Base-by-base conservation (phyloP, 2,888 invertebrate genomes). In the Pharmacophagus antenor region DNA sequence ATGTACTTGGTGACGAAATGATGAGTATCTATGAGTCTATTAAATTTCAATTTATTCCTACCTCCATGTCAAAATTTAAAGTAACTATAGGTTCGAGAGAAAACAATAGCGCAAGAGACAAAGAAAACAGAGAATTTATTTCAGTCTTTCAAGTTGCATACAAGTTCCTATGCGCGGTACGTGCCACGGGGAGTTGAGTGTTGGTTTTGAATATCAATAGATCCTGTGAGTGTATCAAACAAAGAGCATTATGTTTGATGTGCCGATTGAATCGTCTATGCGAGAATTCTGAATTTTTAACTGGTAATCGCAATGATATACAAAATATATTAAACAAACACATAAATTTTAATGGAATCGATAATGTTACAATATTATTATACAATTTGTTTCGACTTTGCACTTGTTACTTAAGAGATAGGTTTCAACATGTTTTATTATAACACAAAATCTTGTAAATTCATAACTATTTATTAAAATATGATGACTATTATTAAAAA, bases 151-250 rank as follows among this genome's bases (percentile, higher is more conserved):
- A 48, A 61, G 52, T 61, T 56, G 61, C 56, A 61, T 53, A 27
- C 17, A 56, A 61, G 53, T 61, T 56, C 48, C 52, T 56, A 56
- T 61, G 53, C 53, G 52, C 15, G 20, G 41, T 42, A 61, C 53
- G 61, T 61, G 56, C 48, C 22, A 20, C 61, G 44, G 44, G n/a
- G 42, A 61, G 61, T 61, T 56, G 53, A 61, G 53, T 56, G 47
- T 61, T 61, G 61, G 56, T 61, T 56, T 61, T 61, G 61, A 61
- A 61, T 61, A 56, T 61, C 56, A 61, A 61, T 53, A 52, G 53
- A 48, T 22, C 20, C 27, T 25, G 52, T 8, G 48, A 56, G 56
- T 42, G 20, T 27, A 56, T 61, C 53, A 49, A 61, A 48, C 55
- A 56, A 53, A 56, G 56, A 56, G 48, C 52, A 53, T 55, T 23